phyloP scores from a whole-genome alignment of 2,888 invertebrate species.

The Idaea dimidiata region DNA sequence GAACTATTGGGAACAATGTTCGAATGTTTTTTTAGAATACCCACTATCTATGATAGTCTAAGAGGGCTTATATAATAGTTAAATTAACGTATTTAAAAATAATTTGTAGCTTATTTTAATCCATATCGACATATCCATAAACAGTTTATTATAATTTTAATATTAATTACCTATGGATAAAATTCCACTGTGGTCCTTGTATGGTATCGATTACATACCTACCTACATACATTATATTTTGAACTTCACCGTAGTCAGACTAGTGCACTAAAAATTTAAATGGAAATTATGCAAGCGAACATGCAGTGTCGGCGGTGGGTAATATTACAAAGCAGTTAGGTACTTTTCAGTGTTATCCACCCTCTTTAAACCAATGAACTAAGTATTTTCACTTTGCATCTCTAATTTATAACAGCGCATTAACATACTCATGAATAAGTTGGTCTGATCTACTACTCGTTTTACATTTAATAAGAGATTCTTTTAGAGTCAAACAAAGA shows the following conservation, averaged over 20 bases:
- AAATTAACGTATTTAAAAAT: no score
- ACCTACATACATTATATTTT: background rate
- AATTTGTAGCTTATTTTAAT: no score
- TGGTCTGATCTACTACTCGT: conserved; percentile 2
- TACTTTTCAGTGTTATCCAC: conserved; percentile 1
- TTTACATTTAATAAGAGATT: background rate
- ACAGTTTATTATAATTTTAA: no score
- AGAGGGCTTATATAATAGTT: no score
- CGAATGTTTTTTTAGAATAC: no score
- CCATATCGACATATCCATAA: no score
- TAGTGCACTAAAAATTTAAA: background rate
- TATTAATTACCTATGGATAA: no score
- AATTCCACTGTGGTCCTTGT: no score
- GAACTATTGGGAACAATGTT: no score
- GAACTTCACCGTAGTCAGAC: background rate
- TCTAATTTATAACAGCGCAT: background rate
- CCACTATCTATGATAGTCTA: no score
- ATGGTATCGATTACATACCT: background rate
- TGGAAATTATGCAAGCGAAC: background rate
- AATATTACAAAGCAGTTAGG: conserved; percentile 1
- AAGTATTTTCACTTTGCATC: background rate
- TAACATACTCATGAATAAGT: background rate
- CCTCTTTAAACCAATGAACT: conserved; percentile 1
- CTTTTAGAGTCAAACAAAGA: background rate
- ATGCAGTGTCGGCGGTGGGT: background rate